A percentile compares a stretch with the other conserved stretches of the same genome.
phyloP scores from a whole-genome alignment of 2,113 vertebrate species.

The Atherinomorus stipes region DNA sequence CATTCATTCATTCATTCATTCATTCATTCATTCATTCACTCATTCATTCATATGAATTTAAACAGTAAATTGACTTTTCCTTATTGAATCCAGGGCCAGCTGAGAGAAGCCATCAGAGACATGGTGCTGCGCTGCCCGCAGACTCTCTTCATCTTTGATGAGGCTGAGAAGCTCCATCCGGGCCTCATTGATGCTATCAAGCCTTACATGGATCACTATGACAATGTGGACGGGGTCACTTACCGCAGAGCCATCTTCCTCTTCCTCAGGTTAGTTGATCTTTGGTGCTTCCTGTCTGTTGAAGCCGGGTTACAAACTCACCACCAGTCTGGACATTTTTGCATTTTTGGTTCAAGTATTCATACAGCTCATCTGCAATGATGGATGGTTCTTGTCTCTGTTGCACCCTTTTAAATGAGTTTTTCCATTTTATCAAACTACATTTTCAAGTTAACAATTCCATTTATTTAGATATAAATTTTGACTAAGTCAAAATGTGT shows the following conservation, averaged over 20 bases:
- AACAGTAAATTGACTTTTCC: not conserved
- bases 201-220: conserved; percentile 83
- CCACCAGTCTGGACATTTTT: not conserved
- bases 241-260: conserved; percentile 88
- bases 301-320: not conserved
- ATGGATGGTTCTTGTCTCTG: conserved; percentile 6
- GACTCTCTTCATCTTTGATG: conserved; percentile 93
- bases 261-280: conserved; percentile 90
- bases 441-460: no score
- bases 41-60: not conserved
- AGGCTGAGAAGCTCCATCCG: conserved; percentile 92
- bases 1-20: no score
- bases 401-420: not conserved
- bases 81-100: conserved; percentile 82
- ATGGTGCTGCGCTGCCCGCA: conserved; percentile 86
- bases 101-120: conserved; percentile 85
- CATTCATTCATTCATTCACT: no score
- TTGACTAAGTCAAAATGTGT: no score
- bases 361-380: no score
- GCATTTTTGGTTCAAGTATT: not conserved
- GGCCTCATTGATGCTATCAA: conserved; percentile 89
- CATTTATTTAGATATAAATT: no score
- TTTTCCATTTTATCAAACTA: no score
- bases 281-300: not conserved
- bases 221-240: conserved; percentile 71